A percentile compares a stretch with the other conserved stretches of the same genome.
These are phyloP conservation scores for Drosophila nebulosa DNA, from an alignment of 1,140 invertebrate species.

Conservation along the genomic window DNA sequence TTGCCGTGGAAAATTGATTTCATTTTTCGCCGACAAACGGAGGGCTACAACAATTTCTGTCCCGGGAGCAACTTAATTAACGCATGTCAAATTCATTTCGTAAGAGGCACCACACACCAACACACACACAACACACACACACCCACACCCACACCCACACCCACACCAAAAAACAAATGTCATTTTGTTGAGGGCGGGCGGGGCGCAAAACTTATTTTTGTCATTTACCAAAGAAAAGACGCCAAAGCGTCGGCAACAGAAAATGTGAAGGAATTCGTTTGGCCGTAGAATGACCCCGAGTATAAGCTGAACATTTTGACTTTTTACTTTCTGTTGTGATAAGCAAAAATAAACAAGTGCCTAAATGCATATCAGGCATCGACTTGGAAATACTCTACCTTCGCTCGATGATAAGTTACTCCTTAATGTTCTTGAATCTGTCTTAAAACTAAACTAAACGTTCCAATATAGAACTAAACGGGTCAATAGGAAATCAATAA, in stretches of 20 bases:
- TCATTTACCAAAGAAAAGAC: background rate
- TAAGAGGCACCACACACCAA: slow-evolving; percentile 10
- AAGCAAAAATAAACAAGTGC: background rate
- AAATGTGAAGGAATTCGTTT: slow-evolving; percentile 32
- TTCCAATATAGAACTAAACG: no score
- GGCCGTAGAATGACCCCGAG: background rate
- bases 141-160: background rate
- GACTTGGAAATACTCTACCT: background rate
- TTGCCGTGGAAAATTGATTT: slow-evolving; percentile 37
- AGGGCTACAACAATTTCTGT: slow-evolving; percentile 1
- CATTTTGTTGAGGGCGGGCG: slow-evolving; percentile 10
- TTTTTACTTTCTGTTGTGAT: slow-evolving; percentile 2
- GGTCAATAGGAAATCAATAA: no score
- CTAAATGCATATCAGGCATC: background rate
- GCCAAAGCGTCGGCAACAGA: slow-evolving; percentile 37
- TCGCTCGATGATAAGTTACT: no score
- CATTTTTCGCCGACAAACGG: slow-evolving; percentile 26
- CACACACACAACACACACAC: slow-evolving; percentile 1
- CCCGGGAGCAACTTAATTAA: slow-evolving; percentile 62
- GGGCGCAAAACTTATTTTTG: slow-evolving; percentile 32
- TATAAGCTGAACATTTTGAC: slow-evolving; percentile 18
- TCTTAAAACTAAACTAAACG: no score
- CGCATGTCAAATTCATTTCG: slow-evolving; percentile 64
- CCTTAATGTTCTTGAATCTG: no score
- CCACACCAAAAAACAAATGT: slow-evolving; percentile 41